Conservation (phyloP, 2,797 vertebrate species). For the Geotria australis region DNA sequence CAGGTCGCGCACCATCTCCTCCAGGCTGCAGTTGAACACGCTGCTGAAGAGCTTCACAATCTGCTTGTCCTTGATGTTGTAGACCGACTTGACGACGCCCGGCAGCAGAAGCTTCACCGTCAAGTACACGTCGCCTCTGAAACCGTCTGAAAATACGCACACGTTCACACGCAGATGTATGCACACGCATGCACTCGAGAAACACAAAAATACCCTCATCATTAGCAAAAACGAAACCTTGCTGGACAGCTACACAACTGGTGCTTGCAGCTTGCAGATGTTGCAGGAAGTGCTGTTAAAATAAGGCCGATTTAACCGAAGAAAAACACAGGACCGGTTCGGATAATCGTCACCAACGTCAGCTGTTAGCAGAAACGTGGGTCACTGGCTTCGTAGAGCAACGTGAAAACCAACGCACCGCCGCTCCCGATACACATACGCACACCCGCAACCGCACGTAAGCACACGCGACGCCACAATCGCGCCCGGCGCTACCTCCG, state of each 20-base stretch:
- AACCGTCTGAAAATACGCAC: slow-evolving; percentile 25
- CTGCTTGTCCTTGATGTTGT: slow-evolving; percentile 96
- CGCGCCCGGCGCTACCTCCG: slow-evolving; percentile 22
- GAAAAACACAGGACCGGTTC: too few species aligned
- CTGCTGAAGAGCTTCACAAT: slow-evolving; percentile 90
- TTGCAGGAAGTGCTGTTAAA: too few species aligned
- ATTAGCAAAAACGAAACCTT: too few species aligned
- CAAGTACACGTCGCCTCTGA: slow-evolving; percentile 60
- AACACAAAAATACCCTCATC: too few species aligned
- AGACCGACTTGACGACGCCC: slow-evolving; percentile 74
- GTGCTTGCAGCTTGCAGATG: too few species aligned
- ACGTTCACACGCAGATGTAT: too few species aligned
- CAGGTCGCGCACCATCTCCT: slow-evolving; percentile 69
- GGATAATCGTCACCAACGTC: too few species aligned
- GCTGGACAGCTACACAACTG: too few species aligned
- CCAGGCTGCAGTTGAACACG: slow-evolving; percentile 55
- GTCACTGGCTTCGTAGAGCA: not conserved
- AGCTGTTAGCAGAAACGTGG: not conserved
- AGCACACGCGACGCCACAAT: too few species aligned
- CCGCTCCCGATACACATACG: not conserved
- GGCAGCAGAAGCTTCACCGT: slow-evolving; percentile 79
- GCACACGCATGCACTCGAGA: too few species aligned
- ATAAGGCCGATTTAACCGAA: too few species aligned
- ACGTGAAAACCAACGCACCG: not conserved
- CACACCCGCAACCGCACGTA: too few species aligned